Evolutionary conservation across 2,888 invertebrate genomes (phyloP).

Genomic region (Drosophila trichaetosa): DNA sequence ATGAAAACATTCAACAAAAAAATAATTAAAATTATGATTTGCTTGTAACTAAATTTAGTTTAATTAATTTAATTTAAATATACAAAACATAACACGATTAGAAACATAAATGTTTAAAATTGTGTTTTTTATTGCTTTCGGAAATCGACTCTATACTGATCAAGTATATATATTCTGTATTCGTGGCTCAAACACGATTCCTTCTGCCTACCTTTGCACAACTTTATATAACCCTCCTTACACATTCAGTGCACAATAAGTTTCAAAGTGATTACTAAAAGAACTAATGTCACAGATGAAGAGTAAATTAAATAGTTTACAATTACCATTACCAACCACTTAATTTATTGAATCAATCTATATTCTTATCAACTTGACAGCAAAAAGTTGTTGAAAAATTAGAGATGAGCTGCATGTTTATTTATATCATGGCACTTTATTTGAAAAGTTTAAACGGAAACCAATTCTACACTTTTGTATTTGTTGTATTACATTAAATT

Average conservation of each 20-base stretch:
- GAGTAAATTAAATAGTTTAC: neutral
- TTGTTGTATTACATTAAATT: neutral
- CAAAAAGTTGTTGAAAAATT: neutral
- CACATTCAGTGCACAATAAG: too few species aligned
- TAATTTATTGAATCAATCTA: neutral
- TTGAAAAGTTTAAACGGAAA: neutral
- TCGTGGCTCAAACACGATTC: too few species aligned
- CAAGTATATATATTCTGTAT: neutral
- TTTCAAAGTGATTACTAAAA: too few species aligned
- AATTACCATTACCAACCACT: neutral
- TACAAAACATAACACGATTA: neutral
- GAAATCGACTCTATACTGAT: neutral
- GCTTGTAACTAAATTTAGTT: neutral
- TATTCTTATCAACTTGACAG: neutral
- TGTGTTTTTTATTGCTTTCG: neutral
- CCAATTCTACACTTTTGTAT: conserved; percentile 16
- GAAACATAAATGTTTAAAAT: neutral
- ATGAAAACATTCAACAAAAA: neutral
- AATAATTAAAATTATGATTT: neutral
- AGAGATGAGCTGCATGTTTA: too few species aligned
- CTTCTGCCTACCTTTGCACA: too few species aligned
- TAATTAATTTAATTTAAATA: neutral
- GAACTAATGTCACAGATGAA: neutral
- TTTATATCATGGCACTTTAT: neutral
- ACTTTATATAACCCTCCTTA: too few species aligned